Evolutionary conservation across 2,113 vertebrate species (phyloP).

Genomic region (Pangasianodon hypophthalmus): DNA sequence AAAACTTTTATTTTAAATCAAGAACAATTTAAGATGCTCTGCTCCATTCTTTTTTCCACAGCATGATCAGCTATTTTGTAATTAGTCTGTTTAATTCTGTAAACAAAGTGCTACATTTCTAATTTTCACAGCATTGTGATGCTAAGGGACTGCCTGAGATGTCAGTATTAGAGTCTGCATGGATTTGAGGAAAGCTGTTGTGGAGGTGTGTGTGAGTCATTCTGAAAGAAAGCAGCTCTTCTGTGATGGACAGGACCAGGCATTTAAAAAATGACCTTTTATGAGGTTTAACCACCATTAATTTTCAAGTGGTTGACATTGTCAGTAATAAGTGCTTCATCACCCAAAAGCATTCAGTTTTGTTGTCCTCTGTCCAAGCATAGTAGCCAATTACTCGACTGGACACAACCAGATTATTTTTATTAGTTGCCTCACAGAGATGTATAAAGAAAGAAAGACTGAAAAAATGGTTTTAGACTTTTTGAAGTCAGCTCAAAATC

Average conservation of each 20-base stretch:
- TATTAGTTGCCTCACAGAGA: background rate
- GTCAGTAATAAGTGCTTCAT: background rate
- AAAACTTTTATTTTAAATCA: constrained; percentile 22
- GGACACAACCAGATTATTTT: background rate
- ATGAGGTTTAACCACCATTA: constrained; percentile 24
- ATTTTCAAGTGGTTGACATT: background rate
- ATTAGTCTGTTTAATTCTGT: constrained; percentile 48
- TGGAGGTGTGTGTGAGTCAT: constrained; percentile 47
- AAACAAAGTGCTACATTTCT: constrained; percentile 47
- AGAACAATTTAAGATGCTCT: background rate
- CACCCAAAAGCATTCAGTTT: background rate
- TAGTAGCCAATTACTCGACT: background rate
- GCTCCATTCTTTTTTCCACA: background rate
- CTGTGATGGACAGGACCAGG: constrained; percentile 29
- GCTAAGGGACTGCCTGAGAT: constrained; percentile 40
- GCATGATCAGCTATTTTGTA: constrained; percentile 40
- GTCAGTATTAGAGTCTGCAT: constrained; percentile 24
- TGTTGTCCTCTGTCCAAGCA: background rate
- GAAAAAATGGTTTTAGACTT: background rate
- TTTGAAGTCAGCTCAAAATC: background rate
- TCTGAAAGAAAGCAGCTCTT: constrained; percentile 24
- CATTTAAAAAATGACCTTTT: constrained; percentile 28
- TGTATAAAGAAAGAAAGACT: background rate
- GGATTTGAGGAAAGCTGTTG: constrained; percentile 36
- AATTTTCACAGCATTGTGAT: constrained; percentile 47